These are phyloP conservation scores for Nomada goodeniana DNA, from an alignment of 2,888 invertebrate genomes.

Conservation along the genomic window DNA sequence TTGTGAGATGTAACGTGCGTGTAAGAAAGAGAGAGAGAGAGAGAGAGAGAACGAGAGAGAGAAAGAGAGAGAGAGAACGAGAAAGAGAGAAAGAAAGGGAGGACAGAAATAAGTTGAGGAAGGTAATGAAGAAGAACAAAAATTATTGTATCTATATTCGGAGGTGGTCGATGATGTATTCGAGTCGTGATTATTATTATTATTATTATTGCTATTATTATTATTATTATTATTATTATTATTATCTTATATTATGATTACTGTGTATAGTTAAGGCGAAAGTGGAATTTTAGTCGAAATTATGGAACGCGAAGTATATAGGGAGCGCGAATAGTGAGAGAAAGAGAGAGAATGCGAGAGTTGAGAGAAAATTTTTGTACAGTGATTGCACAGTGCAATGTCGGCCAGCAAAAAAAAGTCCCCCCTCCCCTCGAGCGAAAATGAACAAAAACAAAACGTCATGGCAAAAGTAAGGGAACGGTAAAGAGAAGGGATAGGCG, in stretches of 20 bases:
- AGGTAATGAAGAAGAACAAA: conserved; percentile 65
- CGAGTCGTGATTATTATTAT: conserved; percentile 82
- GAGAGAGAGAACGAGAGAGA: conserved; percentile 1
- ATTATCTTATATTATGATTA: conserved; percentile 74
- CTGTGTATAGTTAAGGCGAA: conserved; percentile 81
- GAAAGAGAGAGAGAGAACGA: not conserved
- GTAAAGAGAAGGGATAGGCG: conserved; percentile 35
- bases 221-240: conserved; percentile 76
- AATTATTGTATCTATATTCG: conserved; percentile 84
- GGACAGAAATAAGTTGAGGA: conserved; percentile 56
- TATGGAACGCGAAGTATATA: conserved; percentile 74
- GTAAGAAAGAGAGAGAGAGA: conserved; percentile 47
- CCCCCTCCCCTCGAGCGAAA: conserved; percentile 69
- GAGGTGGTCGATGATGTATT: conserved; percentile 82
- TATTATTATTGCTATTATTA: conserved; percentile 74
- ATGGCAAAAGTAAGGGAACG: conserved; percentile 41
- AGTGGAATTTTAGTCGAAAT: conserved; percentile 75
- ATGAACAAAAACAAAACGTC: conserved; percentile 34
- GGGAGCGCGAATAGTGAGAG: conserved; percentile 66
- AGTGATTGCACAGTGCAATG: conserved; percentile 82
- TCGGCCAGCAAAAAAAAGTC: conserved; percentile 76
- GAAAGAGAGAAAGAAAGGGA: conserved; percentile 52
- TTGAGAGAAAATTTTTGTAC: conserved; percentile 66
- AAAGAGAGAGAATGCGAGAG: conserved; percentile 67
- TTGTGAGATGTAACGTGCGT: conserved; percentile 78